Evolutionary conservation across 2,797 vertebrate genomes (phyloP).

Genomic region (Gymnodraco acuticeps): DNA sequence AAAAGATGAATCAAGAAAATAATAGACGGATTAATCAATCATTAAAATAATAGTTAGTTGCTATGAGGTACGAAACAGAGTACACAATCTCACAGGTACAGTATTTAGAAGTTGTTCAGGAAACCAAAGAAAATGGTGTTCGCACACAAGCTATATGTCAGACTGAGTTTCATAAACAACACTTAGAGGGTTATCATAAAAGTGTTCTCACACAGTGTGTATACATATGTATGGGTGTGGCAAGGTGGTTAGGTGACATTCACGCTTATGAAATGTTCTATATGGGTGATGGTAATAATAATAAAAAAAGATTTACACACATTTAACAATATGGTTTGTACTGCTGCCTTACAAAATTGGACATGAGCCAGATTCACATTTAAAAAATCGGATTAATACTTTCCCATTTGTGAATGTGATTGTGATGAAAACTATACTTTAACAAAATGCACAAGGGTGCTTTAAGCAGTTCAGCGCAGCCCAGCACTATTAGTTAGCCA

Average conservation of each 20-base stretch:
- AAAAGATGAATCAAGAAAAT: too few species aligned
- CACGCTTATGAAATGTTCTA: not conserved
- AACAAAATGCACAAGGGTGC: slow-evolving; percentile 51
- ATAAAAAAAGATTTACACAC: not conserved
- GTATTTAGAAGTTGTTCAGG: slow-evolving; percentile 11
- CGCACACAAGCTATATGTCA: slow-evolving; percentile 10
- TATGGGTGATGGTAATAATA: not conserved
- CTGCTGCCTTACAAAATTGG: not conserved
- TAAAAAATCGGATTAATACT: slow-evolving; percentile 4
- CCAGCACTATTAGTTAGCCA: slow-evolving; percentile 47
- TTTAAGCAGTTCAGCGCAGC: slow-evolving; percentile 57
- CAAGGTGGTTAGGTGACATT: not conserved
- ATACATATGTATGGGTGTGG: too few species aligned
- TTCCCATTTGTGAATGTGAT: slow-evolving; percentile 11
- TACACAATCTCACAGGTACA: not conserved
- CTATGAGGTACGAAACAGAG: slow-evolving; percentile 28
- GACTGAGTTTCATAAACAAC: slow-evolving; percentile 7
- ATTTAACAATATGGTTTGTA: slow-evolving; percentile 1
- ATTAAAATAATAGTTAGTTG: not conserved
- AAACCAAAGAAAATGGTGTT: slow-evolving; percentile 20
- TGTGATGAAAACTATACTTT: slow-evolving; percentile 61
- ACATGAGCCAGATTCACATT: not conserved
- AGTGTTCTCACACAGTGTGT: not conserved
- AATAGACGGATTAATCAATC: too few species aligned
- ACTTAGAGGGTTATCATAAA: slow-evolving; percentile 9